Conservation (phyloP, 2,797 vertebrate species). For the Lagothrix lagotricha region DNA sequence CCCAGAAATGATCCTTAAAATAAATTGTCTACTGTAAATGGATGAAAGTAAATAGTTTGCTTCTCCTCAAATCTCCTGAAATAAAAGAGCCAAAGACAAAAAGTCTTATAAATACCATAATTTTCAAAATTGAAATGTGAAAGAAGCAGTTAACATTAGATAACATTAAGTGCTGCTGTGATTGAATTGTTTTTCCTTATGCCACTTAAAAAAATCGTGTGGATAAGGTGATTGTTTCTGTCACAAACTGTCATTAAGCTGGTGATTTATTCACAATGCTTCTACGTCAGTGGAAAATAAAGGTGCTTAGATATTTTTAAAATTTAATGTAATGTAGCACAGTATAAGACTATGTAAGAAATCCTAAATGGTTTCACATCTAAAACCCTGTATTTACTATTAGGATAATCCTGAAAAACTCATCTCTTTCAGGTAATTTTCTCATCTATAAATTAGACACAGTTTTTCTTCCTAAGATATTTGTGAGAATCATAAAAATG, state of each 20-base stretch:
- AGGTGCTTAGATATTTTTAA: background rate
- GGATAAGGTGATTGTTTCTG: background rate
- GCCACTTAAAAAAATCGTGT: background rate
- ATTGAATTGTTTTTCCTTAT: background rate
- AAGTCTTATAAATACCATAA: background rate
- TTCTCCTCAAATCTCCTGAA: constrained; percentile 38
- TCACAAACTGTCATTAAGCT: background rate
- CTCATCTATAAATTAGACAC: background rate
- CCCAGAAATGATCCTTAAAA: constrained; percentile 68
- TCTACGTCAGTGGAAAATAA: background rate
- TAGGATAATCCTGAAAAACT: background rate
- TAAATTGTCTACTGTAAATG: constrained; percentile 69
- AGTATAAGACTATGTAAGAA: background rate
- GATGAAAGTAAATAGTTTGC: constrained; percentile 69
- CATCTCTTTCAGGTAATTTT: background rate
- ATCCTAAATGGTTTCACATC: background rate
- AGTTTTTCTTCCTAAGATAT: background rate
- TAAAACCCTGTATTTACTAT: background rate
- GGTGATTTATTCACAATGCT: background rate
- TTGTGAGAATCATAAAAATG: background rate
- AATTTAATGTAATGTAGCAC: background rate
- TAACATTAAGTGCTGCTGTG: background rate
- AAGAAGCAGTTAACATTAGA: background rate
- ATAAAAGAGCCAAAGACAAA: constrained; percentile 49
- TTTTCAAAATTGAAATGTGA: constrained; percentile 50